These are phyloP conservation scores for Virgularia gustaviana DNA, from an alignment of 92 coral and sea anemone species.

Conservation along the genomic window DNA sequence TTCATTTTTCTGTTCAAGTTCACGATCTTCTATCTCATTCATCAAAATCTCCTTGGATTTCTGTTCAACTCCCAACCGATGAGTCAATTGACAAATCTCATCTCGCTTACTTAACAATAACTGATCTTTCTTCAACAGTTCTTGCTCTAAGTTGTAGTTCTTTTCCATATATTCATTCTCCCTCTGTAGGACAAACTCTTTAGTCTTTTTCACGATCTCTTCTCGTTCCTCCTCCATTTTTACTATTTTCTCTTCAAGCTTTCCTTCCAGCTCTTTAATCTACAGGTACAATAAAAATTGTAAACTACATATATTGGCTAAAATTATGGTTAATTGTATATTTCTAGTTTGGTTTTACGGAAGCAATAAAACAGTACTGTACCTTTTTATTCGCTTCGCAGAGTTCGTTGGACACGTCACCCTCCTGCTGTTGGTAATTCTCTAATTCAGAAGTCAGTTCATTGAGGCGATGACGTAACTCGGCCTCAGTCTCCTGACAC, in stretches of 20 bases:
- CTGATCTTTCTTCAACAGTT: constrained; percentile 58
- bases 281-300: constrained; percentile 8
- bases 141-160: constrained; percentile 32
- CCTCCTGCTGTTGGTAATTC: constrained; percentile 27
- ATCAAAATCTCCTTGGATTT: constrained; percentile 47
- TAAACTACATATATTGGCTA: not conserved
- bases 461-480: constrained; percentile 74
- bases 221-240: constrained; percentile 66
- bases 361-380: constrained; percentile 2
- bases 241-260: constrained; percentile 43
- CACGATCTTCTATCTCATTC: constrained; percentile 59
- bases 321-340: not conserved
- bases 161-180: constrained; percentile 55
- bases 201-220: constrained; percentile 66
- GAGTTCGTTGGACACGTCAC: constrained; percentile 3
- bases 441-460: constrained; percentile 75
- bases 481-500: constrained; percentile 69
- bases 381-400: constrained; percentile 12
- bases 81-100: not conserved
- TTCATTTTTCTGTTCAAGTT: constrained; percentile 46
- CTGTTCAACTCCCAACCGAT: constrained; percentile 8
- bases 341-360: not conserved
- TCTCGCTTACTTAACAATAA: not conserved
- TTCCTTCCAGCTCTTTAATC: constrained; percentile 57
- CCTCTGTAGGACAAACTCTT: constrained; percentile 69